Evolutionary conservation across 2,888 invertebrate genomes (phyloP), one percentile per base, ranked within the genome.

Genomic region (Rotaria sp.): DNA sequence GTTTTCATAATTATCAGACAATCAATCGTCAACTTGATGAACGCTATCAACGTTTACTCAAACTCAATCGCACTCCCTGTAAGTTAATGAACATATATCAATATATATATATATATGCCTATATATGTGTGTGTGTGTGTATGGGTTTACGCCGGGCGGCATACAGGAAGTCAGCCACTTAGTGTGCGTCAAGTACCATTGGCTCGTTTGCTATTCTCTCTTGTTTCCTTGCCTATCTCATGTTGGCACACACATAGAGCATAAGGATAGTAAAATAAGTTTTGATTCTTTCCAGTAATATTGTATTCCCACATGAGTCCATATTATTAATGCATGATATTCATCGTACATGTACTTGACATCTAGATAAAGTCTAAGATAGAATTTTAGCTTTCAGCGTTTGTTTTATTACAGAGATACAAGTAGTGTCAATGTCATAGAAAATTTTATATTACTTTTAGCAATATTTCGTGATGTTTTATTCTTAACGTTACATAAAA

Each of bases 11-110:
- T 35, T 67, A 67, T 67, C 35, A 67, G 3, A 21, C 67, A 21
- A 67, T 67, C 67, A 67, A 18, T 67, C 67, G 67, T 30, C 67
- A 67, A 67, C 67, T 67, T 35, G 35, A 67, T 67, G 67, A 67
- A 38, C 67, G 67, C 67, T 67, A 35, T 21, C 67, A 67, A 8
- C 67, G 67, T 67, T 30, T 67, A 35, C 67, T 67, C 67, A 35
- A 67, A 67, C 67, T 67, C 18, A 21, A 38, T 2, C 30, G 30
- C 7, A 67, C 67, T 21, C 67, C 67, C 1, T 67, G 67, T 67
- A 67, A 67, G 67, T 67, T 18, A 67, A 35, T 67, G 35, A 67
- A 35, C 35, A 67, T 67, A 52, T 24, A 35, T 30, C 5, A 2
- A 26, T 8, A 55, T 26, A 55, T 55, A 55, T 26, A 55, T 55